Evolutionary conservation across 2,113 vertebrate genomes (phyloP), one percentile per base, ranked within the genome.

Genomic region (Lycaon pictus): DNA sequence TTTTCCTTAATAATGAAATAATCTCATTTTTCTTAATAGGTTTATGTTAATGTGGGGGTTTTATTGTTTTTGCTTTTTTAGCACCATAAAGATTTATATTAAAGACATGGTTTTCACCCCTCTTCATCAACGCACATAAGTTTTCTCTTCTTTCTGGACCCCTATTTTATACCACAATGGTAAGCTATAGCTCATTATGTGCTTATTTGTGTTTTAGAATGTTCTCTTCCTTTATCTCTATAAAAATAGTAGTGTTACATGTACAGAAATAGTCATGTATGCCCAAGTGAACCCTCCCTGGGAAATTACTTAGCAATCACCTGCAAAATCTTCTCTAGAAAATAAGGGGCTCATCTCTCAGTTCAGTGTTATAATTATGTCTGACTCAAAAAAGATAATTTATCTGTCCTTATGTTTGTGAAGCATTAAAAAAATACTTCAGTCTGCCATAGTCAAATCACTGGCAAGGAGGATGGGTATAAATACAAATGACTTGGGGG

Each of bases 131-230:
- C 87, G 0, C 92, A 62, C 37, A 56, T 98, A 98, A 98, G 65
- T 92, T 98, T 87, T 82, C 76, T 98, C 92, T 95, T 74, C 90
- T 83, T 88, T 97, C 98, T 96, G 97, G 81, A 97, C 86, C 72
- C 23, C 67, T 96, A 58, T 93, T 95, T 97, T 95, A 93, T 91
- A 96, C 89, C 92, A 98, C 90, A 96, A 99, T 99, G 99, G 99
- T 99, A 98, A 98, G 98, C 96, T 98, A 27, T 37, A 11, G 58
- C 55, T 96, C 0, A 82, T 16, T 82, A 16, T 69, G 29, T 82
- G 95, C 3, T 63, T 63, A 82, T 90, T 67, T 88, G 81, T 86
- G 58, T 87, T 89, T 95, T 93, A 88, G 71, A 88, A 27, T 69
- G 16, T 95, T 88, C 3, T 93, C 11, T 72, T 91, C 51, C 19